Evolutionary conservation across 2,797 vertebrate genomes (phyloP).

Genomic region (Psittacula echo): DNA sequence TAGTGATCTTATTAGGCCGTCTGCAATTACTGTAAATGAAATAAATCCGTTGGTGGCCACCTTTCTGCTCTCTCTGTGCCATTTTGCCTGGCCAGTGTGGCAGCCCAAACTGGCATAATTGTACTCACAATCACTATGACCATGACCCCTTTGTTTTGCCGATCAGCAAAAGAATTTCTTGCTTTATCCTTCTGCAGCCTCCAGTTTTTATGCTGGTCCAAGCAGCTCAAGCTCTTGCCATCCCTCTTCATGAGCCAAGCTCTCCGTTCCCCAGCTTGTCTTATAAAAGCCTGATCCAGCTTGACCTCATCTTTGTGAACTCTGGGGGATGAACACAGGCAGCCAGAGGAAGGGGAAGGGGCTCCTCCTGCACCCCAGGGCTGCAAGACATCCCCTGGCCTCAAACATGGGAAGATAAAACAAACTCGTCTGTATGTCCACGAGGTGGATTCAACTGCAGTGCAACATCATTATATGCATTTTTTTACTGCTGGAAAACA

Average conservation of each 20-base stretch:
- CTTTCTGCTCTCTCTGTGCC: background rate
- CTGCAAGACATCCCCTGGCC: background rate
- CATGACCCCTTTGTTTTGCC: background rate
- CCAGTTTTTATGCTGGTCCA: fast-evolving
- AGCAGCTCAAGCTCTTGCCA: background rate
- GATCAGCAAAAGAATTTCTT: background rate
- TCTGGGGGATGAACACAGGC: background rate
- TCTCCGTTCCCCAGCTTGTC: background rate
- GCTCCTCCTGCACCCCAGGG: background rate
- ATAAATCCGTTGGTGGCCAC: background rate
- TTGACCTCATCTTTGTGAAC: background rate
- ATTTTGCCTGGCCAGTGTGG: background rate
- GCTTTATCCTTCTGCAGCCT: background rate
- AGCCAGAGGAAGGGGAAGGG: background rate
- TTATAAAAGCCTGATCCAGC: background rate
- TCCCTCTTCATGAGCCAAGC: background rate
- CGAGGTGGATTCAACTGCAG: background rate
- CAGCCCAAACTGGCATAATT: fast-evolving
- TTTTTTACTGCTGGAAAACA: background rate
- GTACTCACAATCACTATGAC: fast-evolving
- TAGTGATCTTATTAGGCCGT: background rate
- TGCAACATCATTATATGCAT: fast-evolving
- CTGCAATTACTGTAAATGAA: background rate
- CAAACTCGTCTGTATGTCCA: fast-evolving
- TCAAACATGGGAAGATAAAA: background rate